Percentiles rank a stretch among this genome's conserved stretches.
Evolutionary conservation across 1,140 invertebrate genomes (phyloP).

Genomic region (Drosophila aff.): DNA sequence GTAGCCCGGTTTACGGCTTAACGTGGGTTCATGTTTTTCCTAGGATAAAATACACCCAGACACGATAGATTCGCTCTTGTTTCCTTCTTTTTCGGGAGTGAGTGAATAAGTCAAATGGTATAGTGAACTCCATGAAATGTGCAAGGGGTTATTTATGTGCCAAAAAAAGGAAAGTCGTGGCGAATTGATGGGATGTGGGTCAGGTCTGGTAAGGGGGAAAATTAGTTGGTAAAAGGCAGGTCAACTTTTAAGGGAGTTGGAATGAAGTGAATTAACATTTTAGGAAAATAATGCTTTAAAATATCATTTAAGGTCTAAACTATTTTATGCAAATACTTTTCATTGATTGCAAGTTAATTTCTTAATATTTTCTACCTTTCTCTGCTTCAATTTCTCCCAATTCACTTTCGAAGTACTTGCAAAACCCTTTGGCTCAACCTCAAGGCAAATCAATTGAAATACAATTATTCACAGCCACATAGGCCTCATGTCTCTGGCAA

Average conservation of each 20-base stretch:
- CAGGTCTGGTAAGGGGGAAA: constrained; percentile 5
- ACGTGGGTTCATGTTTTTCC: constrained; percentile 24
- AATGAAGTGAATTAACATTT: background rate
- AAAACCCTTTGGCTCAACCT: background rate
- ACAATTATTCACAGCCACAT: constrained; percentile 2
- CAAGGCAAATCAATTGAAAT: constrained; percentile 31
- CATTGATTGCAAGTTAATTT: background rate
- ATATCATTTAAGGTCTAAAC: background rate
- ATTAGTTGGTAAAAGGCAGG: constrained; percentile 18
- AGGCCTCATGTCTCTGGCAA: constrained; percentile 29
- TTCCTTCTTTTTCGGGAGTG: background rate
- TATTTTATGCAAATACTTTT: background rate
- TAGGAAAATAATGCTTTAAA: background rate
- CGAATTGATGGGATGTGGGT: constrained; percentile 31
- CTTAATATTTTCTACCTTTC: background rate
- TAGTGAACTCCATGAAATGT: constrained; percentile 26
- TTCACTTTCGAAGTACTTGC: background rate
- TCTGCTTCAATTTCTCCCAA: background rate
- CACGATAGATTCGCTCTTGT: constrained; percentile 32
- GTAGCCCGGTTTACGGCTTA: constrained; percentile 18
- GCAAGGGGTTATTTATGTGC: constrained; percentile 40
- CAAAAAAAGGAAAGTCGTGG: constrained; percentile 18
- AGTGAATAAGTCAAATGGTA: constrained; percentile 40
- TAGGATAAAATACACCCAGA: constrained; percentile 32
- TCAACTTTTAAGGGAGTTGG: background rate